phyloP scores from a whole-genome alignment of 53 echinoderm and acorn worm species.

The Crossaster papposus region DNA sequence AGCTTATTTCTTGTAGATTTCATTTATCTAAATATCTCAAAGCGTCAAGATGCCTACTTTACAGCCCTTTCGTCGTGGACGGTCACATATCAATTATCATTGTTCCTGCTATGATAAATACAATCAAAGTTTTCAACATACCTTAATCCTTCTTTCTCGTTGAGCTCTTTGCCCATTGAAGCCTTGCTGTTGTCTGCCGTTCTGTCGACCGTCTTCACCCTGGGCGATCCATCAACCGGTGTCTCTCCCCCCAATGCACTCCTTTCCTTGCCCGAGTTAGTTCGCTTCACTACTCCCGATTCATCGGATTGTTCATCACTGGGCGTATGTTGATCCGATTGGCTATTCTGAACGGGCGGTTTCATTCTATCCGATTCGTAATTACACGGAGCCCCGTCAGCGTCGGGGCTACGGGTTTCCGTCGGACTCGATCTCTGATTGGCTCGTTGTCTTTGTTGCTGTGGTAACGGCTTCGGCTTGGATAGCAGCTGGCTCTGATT shows the following conservation, averaged over 20 bases:
- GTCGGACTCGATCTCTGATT: background rate
- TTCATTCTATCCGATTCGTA: background rate
- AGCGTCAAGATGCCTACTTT: no score
- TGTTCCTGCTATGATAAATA: background rate
- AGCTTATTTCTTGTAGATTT: no score
- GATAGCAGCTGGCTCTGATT: slow-evolving; percentile 70
- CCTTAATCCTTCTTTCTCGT: slow-evolving; percentile 76
- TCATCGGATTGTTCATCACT: background rate
- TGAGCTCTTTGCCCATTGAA: slow-evolving; percentile 54
- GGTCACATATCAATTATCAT: no score
- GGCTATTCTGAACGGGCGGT: background rate
- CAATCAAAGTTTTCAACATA: slow-evolving; percentile 22
- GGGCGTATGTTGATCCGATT: background rate
- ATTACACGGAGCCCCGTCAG: background rate
- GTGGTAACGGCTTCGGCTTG: slow-evolving; percentile 53
- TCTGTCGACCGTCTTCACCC: background rate
- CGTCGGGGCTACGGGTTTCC: background rate
- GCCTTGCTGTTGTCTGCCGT: background rate
- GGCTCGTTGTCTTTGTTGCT: slow-evolving; percentile 13
- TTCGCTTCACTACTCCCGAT: background rate
- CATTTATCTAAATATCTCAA: no score
- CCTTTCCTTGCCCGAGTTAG: background rate
- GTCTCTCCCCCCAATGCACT: background rate
- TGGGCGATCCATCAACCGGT: background rate
- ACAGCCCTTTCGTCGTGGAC: no score